phyloP scores from a whole-genome alignment of 2,888 invertebrate genomes.

The Eucera pruinosa region DNA sequence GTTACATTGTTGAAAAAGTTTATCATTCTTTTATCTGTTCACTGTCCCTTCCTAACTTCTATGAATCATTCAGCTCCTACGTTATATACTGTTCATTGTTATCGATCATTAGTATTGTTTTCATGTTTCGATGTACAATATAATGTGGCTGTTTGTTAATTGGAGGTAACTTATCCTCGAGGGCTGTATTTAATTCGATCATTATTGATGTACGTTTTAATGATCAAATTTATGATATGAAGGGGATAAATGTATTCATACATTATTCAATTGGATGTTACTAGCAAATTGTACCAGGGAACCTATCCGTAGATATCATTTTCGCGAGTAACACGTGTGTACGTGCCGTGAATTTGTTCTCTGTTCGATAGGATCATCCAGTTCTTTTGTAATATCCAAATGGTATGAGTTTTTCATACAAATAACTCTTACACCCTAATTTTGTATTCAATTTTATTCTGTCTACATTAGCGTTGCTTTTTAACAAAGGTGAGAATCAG shows the following conservation, averaged over 20 bases:
- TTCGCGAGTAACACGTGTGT: neutral
- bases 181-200: slow-evolving; percentile 1
- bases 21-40: too few species aligned
- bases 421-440: too few species aligned
- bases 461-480: neutral
- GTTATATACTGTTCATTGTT: too few species aligned
- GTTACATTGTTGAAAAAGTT: too few species aligned
- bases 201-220: neutral
- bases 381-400: too few species aligned
- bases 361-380: neutral
- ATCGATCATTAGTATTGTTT: neutral
- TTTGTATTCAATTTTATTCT: neutral
- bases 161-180: neutral
- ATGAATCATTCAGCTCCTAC: neutral
- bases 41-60: too few species aligned
- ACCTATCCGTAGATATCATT: neutral
- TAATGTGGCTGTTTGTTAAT: slow-evolving; percentile 1
- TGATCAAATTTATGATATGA: neutral
- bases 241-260: neutral
- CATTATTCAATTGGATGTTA: slow-evolving; percentile 8
- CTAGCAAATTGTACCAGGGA: neutral
- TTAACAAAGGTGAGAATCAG: neutral
- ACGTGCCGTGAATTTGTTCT: neutral
- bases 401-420: too few species aligned
- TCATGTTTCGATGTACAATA: neutral